Base-by-base conservation (phyloP, 1,140 invertebrate genomes). In the Drosophila gunungcola region DNA sequence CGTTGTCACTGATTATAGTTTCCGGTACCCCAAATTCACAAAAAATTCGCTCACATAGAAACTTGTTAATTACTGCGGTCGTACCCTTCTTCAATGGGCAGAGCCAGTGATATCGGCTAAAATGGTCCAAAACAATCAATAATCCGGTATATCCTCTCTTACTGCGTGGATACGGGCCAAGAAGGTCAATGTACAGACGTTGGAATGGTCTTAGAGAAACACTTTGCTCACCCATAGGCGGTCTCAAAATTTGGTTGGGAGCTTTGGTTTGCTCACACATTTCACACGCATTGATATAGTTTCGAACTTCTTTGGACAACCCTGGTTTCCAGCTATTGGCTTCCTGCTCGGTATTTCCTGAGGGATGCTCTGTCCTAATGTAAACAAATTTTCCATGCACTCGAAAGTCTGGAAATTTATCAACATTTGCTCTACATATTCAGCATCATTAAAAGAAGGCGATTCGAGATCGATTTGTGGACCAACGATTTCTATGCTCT, bases 1-100 rank as follows among this genome's bases (percentile, higher is more conserved):
- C 53, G 41, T 65, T 65, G 16, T 73, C 61, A 10, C 32, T 65
- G 5, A 65, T 62, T n/a, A 73, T 38, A 5, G n/a, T 51, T n/a
- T 73, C 69, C 1, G 41, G 62, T 21, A 51, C 54, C 25, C 48
- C 54, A 52, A 51, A 65, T 3, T 27, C 38, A 52, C 25, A 3
- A 21, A 73, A 54, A 5, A 58, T 49, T 32, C 27, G 7, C 5
- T 49, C 11, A 6, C 13, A 4, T 12, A 63, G 27, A 29, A 55
- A 43, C 5, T 55, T n/a, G n/a, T n/a, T n/a, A n/a, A n/a, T n/a
- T n/a, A n/a, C n/a, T n/a, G n/a, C n/a, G n/a, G n/a, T n/a, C 52
- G 7, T 34, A 16, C 45, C 38, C 7, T 68, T 61, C 12, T 62
- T 51, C 12, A 69, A 32, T 4, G 48, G 38, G 16, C 54, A 56